A percentile compares a stretch with the other conserved stretches of the same genome.
Conservation (phyloP, 2,113 vertebrate genomes). For the Nibea albiflora region DNA sequence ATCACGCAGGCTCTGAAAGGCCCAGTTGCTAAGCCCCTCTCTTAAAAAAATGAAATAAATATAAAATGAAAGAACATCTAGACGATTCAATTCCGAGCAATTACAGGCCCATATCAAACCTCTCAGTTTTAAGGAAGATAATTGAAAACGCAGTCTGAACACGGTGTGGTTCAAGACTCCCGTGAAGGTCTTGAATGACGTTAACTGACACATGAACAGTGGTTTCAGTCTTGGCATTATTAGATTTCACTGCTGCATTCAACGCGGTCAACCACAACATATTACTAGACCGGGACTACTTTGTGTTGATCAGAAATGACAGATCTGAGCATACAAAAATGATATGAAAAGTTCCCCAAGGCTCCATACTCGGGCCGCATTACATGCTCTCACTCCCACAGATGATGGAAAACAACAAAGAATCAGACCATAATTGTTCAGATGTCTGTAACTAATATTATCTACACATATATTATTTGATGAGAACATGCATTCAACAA, state of each 20-base stretch:
- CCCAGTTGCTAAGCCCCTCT: not conserved
- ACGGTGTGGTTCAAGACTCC: no score
- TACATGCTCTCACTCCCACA: not conserved
- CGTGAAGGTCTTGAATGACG: not conserved
- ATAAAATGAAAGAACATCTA: not conserved
- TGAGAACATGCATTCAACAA: not conserved
- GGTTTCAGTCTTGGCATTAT: not conserved
- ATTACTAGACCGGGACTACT: not conserved
- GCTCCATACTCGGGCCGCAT: not conserved
- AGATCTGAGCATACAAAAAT: not conserved
- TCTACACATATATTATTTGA: no score
- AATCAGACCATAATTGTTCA: not conserved
- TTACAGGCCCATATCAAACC: not conserved
- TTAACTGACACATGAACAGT: not conserved
- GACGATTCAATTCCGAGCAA: not conserved
- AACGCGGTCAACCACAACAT: not conserved
- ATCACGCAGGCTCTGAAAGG: not conserved
- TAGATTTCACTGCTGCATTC: not conserved
- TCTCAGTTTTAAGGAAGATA: not conserved
- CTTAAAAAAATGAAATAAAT: not conserved
- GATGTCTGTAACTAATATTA: not conserved
- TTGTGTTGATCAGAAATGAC: not conserved
- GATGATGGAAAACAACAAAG: not conserved
- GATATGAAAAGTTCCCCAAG: not conserved
- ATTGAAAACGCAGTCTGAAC: no score